Evolutionary conservation across 2,888 invertebrate genomes (phyloP).

Genomic region (Melinaea marsaeus): DNA sequence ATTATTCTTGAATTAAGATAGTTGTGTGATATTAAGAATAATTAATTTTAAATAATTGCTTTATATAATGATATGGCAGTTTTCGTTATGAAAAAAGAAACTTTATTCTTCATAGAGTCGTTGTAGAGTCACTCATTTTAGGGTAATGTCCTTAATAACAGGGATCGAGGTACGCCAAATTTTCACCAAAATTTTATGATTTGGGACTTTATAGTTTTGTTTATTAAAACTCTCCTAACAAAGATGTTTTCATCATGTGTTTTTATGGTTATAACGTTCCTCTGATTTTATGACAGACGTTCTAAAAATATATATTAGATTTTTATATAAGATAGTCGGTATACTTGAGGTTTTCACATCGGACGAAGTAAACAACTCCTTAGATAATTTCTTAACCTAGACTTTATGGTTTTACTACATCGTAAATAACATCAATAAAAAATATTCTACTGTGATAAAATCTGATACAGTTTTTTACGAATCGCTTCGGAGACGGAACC

Average conservation of each 20-base stretch:
- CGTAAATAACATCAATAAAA: conserved; percentile 14
- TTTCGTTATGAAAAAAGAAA: not conserved
- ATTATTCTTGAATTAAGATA: conserved; percentile 7
- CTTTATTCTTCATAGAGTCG: too few relatives aligned
- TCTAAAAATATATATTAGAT: not conserved
- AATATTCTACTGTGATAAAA: conserved; percentile 18
- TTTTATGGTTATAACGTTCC: not conserved
- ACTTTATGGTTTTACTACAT: conserved; percentile 3
- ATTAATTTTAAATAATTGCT: not conserved
- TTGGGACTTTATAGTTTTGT: conserved; percentile 24
- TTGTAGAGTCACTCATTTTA: not conserved
- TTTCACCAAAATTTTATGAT: conserved; percentile 18
- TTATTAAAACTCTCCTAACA: conserved; percentile 21
- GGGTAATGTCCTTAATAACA: too few relatives aligned
- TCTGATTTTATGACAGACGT: not conserved
- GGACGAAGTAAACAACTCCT: not conserved
- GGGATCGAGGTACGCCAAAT: too few relatives aligned
- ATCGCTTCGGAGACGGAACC: conserved; percentile 11
- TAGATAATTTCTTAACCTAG: conserved; percentile 1
- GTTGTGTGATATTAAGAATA: not conserved
- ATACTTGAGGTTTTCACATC: not conserved
- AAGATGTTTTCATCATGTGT: not conserved
- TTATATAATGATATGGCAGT: not conserved
- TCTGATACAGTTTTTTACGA: conserved; percentile 15
- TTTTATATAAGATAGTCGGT: not conserved